These are phyloP conservation scores for Leptopilina clavipes DNA, from an alignment of 1,140 invertebrate species.

Conservation along the genomic window DNA sequence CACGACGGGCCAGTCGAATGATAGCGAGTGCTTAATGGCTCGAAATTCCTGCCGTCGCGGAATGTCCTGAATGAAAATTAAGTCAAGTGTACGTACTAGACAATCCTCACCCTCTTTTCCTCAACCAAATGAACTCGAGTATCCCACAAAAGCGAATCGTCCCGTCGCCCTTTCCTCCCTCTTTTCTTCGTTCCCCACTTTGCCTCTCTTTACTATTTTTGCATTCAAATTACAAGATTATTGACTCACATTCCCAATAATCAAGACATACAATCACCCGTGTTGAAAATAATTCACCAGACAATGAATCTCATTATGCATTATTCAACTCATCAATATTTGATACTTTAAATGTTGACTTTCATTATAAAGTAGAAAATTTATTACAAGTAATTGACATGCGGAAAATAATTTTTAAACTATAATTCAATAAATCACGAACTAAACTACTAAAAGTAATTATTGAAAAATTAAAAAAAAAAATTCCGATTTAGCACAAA, in stretches of 20 bases:
- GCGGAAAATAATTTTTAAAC: too few species aligned
- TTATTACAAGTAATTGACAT: too few species aligned
- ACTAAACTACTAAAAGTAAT: too few species aligned
- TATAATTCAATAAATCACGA: too few species aligned
- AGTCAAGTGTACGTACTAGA: slow-evolving; percentile 63
- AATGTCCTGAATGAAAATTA: slow-evolving; percentile 73
- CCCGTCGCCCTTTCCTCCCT: background rate
- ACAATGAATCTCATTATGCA: background rate
- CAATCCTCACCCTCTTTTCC: slow-evolving; percentile 28
- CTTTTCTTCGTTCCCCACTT: background rate
- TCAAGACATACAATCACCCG: background rate
- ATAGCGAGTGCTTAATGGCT: slow-evolving; percentile 72
- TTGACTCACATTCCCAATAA: slow-evolving; percentile 16
- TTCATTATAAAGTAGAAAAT: background rate
- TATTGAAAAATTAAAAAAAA: too few species aligned
- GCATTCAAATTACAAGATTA: slow-evolving; percentile 16
- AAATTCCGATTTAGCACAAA: too few species aligned
- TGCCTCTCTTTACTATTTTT: background rate
- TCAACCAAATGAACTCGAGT: slow-evolving; percentile 16
- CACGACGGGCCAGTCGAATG: slow-evolving; percentile 64
- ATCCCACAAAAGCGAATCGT: slow-evolving; percentile 29
- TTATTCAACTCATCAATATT: slow-evolving; percentile 17
- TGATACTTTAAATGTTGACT: background rate
- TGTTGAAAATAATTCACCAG: slow-evolving; percentile 1
- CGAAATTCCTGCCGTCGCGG: slow-evolving; percentile 68